Conservation (phyloP, 2,888 invertebrate genomes). For the Apotomis capreana region DNA sequence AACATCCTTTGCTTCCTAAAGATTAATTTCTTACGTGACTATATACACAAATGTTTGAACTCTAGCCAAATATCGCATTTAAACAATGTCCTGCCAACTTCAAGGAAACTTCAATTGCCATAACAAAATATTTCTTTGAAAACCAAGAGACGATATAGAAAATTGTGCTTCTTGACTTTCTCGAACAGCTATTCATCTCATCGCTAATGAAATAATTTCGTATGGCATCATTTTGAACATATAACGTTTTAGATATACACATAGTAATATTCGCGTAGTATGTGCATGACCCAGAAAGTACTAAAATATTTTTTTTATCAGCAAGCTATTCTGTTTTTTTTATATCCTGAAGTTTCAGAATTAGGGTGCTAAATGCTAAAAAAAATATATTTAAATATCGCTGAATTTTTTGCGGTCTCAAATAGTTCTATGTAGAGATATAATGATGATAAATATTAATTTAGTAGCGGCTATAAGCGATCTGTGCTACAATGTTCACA, state of each 20-base stretch:
- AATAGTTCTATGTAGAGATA: constrained; percentile 20
- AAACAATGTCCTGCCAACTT: background rate
- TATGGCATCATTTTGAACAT: background rate
- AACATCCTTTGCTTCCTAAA: too few species aligned
- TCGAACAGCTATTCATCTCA: background rate
- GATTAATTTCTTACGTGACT: too few species aligned
- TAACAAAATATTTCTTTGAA: background rate
- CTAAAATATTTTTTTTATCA: background rate
- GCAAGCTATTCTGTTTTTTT: too few species aligned
- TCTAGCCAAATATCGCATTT: background rate
- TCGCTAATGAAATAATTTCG: background rate
- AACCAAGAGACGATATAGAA: background rate
- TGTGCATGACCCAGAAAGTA: background rate
- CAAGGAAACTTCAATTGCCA: background rate
- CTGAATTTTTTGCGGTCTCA: constrained; percentile 20
- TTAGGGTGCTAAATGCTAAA: constrained; percentile 4
- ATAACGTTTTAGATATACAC: constrained; percentile 4
- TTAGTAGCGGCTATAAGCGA: background rate
- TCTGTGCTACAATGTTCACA: background rate
- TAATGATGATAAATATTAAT: background rate
- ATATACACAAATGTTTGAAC: too few species aligned
- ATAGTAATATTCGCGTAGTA: background rate
- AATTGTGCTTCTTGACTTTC: too few species aligned
- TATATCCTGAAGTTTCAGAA: too few species aligned
- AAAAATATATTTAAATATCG: background rate